These are phyloP conservation scores for Silvanus unidentatus DNA, from an alignment of 2,888 invertebrate genomes.

Conservation along the genomic window DNA sequence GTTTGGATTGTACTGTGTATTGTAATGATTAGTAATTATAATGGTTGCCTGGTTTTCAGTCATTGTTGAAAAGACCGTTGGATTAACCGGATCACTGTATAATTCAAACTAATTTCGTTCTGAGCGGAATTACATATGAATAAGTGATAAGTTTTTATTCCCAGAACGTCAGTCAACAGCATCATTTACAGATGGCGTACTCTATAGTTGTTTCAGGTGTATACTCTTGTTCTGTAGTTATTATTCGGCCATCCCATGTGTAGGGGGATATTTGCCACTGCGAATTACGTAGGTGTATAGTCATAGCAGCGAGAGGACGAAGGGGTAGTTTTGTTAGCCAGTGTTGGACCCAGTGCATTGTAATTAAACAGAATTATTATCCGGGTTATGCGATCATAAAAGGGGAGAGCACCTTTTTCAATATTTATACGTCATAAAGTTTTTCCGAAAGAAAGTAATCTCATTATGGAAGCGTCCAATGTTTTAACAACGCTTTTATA, in stretches of 20 bases:
- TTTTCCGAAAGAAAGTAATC: constrained; percentile 6
- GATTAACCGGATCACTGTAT: constrained; percentile 36
- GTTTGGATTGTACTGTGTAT: not conserved
- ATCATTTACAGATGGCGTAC: constrained; percentile 12
- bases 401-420: constrained; percentile 3
- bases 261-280: too few species aligned
- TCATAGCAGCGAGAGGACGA: too few species aligned
- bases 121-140: constrained; percentile 41
- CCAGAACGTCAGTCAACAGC: constrained; percentile 27
- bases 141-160: constrained; percentile 36
- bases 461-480: constrained; percentile 10
- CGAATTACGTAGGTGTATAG: too few species aligned
- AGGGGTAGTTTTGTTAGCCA: too few species aligned
- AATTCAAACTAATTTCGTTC: constrained; percentile 41
- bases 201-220: not conserved
- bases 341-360: not conserved
- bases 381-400: not conserved
- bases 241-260: too few species aligned
- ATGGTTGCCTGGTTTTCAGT: constrained; percentile 5
- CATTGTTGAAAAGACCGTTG: constrained; percentile 19
- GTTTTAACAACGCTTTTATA: not conserved
- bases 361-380: constrained; percentile 4
- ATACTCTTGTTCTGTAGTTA: not conserved
- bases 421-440: constrained; percentile 6
- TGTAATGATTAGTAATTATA: not conserved